phyloP scores from a whole-genome alignment of 2,113 vertebrate genomes.

The Danio rerio region DNA sequence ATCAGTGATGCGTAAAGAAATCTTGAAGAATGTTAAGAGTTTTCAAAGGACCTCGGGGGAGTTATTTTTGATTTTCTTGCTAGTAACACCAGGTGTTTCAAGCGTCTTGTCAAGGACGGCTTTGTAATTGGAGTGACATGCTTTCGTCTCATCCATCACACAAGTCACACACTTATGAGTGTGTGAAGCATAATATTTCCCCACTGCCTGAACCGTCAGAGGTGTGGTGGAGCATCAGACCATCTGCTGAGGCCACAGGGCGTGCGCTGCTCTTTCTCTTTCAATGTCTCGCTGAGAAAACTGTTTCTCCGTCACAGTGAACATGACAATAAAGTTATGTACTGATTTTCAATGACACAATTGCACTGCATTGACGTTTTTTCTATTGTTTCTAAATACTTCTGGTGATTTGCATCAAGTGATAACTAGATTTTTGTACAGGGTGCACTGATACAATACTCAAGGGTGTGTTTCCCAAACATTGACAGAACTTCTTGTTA shows the following conservation, averaged over 20 bases:
- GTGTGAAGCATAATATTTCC: slow-evolving; percentile 58
- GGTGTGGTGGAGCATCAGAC: slow-evolving; percentile 26
- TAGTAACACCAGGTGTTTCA: slow-evolving; percentile 81
- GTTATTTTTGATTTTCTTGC: slow-evolving; percentile 70
- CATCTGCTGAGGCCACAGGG: slow-evolving; percentile 20
- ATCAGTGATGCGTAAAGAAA: slow-evolving; percentile 65
- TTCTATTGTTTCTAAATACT: not conserved
- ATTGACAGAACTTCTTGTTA: too few species aligned
- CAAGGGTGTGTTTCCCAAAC: too few species aligned
- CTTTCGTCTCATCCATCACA: slow-evolving; percentile 58
- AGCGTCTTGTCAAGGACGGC: slow-evolving; percentile 40
- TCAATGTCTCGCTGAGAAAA: slow-evolving; percentile 5
- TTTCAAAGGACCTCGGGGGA: slow-evolving; percentile 58
- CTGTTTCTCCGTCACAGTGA: not conserved
- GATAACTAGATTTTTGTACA: not conserved
- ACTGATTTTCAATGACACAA: not conserved
- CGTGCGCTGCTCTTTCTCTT: not conserved
- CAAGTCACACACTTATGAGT: slow-evolving; percentile 46
- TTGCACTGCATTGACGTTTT: not conserved
- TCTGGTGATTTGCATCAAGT: not conserved
- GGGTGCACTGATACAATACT: too few species aligned
- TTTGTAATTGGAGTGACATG: slow-evolving; percentile 68
- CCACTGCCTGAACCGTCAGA: slow-evolving; percentile 24
- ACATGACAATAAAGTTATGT: slow-evolving; percentile 2
- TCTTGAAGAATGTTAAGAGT: slow-evolving; percentile 66